These are phyloP conservation scores for Eupleurogrammus muticus DNA, from an alignment of 2,797 vertebrate genomes.

Conservation along the genomic window DNA sequence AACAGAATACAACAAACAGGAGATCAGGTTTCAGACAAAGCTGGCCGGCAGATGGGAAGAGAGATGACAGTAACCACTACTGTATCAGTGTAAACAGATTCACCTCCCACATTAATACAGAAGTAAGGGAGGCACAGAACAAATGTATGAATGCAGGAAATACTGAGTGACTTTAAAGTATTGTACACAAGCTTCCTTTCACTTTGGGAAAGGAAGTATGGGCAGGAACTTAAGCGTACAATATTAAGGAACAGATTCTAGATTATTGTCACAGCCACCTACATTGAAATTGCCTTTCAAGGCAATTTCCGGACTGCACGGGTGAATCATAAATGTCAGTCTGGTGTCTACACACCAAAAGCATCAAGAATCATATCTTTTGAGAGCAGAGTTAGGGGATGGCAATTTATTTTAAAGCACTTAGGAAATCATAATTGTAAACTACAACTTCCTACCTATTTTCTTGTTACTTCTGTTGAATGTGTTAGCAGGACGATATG, in stretches of 20 bases:
- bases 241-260: background rate
- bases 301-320: background rate
- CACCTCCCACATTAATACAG: background rate
- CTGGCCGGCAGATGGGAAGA: constrained; percentile 55
- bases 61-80: constrained; percentile 49
- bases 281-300: background rate
- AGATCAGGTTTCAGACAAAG: constrained; percentile 77
- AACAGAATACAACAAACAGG: constrained; percentile 82
- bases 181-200: background rate
- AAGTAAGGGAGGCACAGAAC: background rate
- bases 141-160: background rate
- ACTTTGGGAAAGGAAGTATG: background rate
- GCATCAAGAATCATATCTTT: background rate
- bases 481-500: no score
- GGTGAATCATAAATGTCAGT: background rate
- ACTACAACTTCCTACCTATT: no score
- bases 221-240: background rate
- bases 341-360: background rate
- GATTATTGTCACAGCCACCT: constrained; percentile 5
- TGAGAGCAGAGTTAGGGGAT: background rate
- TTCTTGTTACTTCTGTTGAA: no score
- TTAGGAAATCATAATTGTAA: no score
- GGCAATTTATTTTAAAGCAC: background rate
- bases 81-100: constrained; percentile 15
- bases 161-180: background rate